phyloP scores from a whole-genome alignment of 2,888 invertebrate species.

The Drosophila acutilabella region DNA sequence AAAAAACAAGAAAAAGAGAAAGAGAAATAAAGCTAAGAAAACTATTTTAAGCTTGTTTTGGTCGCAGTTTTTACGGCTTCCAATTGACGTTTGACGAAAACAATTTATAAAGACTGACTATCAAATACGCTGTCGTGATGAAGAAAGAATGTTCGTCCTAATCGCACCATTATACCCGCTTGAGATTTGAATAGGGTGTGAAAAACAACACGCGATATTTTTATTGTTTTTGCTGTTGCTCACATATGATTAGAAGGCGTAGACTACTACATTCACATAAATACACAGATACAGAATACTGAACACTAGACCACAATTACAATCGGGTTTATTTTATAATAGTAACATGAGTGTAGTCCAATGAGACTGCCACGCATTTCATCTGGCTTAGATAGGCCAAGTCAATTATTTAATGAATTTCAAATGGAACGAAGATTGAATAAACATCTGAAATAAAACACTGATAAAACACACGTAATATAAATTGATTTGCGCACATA shows the following conservation, averaged over 20 bases:
- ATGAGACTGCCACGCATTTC: neutral
- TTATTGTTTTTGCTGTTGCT: conserved; percentile 9
- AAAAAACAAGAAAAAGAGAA: conserved; percentile 1
- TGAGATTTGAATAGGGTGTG: neutral
- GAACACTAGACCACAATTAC: conserved; percentile 17
- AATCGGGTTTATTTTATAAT: conserved; percentile 33
- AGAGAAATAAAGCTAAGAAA: conserved; percentile 20
- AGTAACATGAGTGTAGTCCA: conserved; percentile 23
- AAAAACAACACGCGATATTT: conserved; percentile 20
- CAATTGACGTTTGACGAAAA: conserved; percentile 37
- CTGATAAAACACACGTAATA: conserved; percentile 49
- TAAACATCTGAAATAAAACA: neutral
- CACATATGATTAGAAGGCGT: conserved; percentile 12
- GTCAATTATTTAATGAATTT: neutral
- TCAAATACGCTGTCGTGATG: neutral
- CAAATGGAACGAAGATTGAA: neutral
- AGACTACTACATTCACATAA: neutral
- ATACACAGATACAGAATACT: neutral
- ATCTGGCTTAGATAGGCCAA: conserved; percentile 40
- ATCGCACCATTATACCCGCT: neutral
- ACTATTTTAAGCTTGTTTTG: conserved; percentile 51
- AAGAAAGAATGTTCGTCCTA: too few relatives aligned
- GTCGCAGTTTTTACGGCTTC: conserved; percentile 56
- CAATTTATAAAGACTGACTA: neutral
- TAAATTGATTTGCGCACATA: conserved; percentile 4